Percentiles rank a stretch among this genome's conserved stretches.
Evolutionary conservation across 2,888 invertebrate species (phyloP).

Genomic region (Cantharis rufa): DNA sequence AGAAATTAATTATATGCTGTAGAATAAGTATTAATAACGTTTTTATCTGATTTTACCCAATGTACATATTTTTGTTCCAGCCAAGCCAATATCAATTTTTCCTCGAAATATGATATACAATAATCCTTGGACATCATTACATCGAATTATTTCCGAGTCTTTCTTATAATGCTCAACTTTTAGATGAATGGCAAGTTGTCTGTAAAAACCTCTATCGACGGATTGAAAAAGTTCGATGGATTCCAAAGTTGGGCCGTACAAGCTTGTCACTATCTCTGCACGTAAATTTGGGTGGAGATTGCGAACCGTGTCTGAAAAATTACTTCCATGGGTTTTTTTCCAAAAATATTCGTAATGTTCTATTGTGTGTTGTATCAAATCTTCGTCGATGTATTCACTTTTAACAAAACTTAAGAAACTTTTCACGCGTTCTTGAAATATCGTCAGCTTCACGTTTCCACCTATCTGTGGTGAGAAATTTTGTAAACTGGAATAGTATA

Average conservation of each 20-base stretch:
- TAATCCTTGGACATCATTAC: slow-evolving; percentile 38
- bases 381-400: slow-evolving; percentile 30
- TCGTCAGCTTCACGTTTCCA: slow-evolving; percentile 33
- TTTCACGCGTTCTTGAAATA: slow-evolving; percentile 32
- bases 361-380: slow-evolving; percentile 29
- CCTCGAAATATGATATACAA: slow-evolving; percentile 37
- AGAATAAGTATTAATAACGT: no score
- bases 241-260: slow-evolving; percentile 19
- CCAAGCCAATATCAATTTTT: slow-evolving; percentile 26
- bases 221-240: slow-evolving; percentile 13
- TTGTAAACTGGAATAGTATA: no score
- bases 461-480: no score
- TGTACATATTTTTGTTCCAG: slow-evolving; percentile 1
- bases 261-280: slow-evolving; percentile 13
- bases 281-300: slow-evolving; percentile 10
- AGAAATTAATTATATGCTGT: neutral
- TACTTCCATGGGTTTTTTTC: slow-evolving; percentile 32
- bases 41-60: neutral
- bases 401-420: slow-evolving; percentile 36
- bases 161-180: slow-evolving; percentile 31
- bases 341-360: slow-evolving; percentile 37
- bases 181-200: slow-evolving; percentile 21
- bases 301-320: neutral
- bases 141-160: slow-evolving; percentile 36
- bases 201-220: slow-evolving; percentile 17